Percentiles rank a stretch among this genome's conserved stretches.
These are phyloP conservation scores for Prorops nasuta DNA, from an alignment of 1,140 invertebrate species.

Conservation along the genomic window DNA sequence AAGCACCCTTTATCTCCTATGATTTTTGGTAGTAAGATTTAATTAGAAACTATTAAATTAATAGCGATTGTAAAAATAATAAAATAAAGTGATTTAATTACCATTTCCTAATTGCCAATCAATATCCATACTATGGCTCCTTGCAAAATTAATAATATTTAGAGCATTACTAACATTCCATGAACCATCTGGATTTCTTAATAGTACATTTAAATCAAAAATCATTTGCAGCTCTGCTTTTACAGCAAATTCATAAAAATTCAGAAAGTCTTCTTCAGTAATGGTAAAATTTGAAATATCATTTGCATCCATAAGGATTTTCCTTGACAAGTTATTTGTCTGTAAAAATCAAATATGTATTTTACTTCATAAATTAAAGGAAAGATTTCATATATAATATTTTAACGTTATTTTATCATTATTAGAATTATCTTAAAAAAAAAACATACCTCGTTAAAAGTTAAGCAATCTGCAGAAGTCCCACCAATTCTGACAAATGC, in stretches of 20 bases:
- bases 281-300: conserved; percentile 48
- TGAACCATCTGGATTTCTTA: conserved; percentile 57
- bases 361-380: neutral
- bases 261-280: conserved; percentile 35
- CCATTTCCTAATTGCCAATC: conserved; percentile 78
- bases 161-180: conserved; percentile 69
- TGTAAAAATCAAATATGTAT: neutral
- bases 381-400: neutral
- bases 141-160: conserved; percentile 64
- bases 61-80: conserved; percentile 1
- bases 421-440: neutral
- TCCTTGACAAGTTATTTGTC: neutral
- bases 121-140: conserved; percentile 53
- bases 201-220: conserved; percentile 69
- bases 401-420: neutral
- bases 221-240: conserved; percentile 60
- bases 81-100: conserved; percentile 31
- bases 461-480: conserved; percentile 65
- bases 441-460: conserved; percentile 54
- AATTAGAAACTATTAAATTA: conserved; percentile 1
- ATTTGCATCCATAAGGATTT: too few relatives aligned
- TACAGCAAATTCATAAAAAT: conserved; percentile 62
- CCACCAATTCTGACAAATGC: conserved; percentile 66
- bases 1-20: too few relatives aligned
- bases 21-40: conserved; percentile 1